Evolutionary conservation across 2,888 invertebrate genomes (phyloP).

Genomic region (Chymomyza fuscimana): DNA sequence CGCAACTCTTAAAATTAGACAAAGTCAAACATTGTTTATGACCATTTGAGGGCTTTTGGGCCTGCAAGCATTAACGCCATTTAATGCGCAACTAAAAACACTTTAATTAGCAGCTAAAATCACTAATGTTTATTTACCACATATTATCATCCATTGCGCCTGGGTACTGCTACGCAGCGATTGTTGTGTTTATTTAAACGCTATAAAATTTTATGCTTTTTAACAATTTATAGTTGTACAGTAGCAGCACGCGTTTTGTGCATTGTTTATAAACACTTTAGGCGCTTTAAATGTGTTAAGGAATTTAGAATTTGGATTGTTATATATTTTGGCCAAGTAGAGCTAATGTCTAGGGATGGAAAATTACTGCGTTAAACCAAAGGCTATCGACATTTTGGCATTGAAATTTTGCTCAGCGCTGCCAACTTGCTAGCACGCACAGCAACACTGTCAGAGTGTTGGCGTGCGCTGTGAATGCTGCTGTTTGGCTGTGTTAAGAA

Average conservation of each 20-base stretch:
- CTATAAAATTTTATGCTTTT: neutral
- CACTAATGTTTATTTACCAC: conserved; percentile 67
- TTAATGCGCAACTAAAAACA: neutral
- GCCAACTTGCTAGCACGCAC: too few relatives aligned
- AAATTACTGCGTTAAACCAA: neutral
- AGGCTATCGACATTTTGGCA: neutral
- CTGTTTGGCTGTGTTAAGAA: neutral
- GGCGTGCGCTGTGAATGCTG: neutral
- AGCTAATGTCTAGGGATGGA: neutral
- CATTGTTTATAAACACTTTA: neutral
- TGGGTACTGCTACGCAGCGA: neutral
- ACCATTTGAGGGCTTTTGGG: neutral
- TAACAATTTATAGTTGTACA: neutral
- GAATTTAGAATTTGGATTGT: neutral
- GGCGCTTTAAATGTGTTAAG: neutral
- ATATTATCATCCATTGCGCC: conserved; percentile 77
- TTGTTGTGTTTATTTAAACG: neutral
- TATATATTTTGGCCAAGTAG: neutral
- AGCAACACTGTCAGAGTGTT: too few relatives aligned
- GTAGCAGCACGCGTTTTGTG: neutral
- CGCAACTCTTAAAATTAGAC: neutral
- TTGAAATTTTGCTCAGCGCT: neutral
- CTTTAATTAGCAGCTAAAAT: conserved; percentile 4
- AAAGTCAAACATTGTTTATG: neutral
- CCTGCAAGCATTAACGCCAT: neutral